A percentile compares a stretch with the other conserved stretches of the same genome.
phyloP scores from a whole-genome alignment of 2,888 invertebrate species.

The Xestia rhomboidea region DNA sequence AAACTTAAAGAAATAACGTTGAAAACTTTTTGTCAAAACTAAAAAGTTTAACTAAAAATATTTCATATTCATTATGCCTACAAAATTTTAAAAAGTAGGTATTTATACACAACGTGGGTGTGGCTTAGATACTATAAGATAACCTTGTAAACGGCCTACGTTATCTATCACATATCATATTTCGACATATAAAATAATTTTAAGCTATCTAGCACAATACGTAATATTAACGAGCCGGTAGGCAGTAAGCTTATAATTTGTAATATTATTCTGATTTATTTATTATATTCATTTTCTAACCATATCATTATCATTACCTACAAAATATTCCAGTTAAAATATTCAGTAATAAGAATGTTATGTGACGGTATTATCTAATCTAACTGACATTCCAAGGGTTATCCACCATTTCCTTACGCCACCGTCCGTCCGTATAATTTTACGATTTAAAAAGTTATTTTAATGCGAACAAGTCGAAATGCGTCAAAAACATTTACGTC shows the following conservation, averaged over 20 bases:
- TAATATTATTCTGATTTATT: constrained; percentile 43
- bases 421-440: constrained; percentile 34
- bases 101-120: not conserved
- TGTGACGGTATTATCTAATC: constrained; percentile 29
- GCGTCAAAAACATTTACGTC: constrained; percentile 27
- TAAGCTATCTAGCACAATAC: not conserved
- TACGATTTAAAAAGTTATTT: not conserved
- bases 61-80: not conserved
- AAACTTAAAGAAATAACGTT: too few species aligned
- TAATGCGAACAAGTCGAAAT: not conserved
- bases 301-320: constrained; percentile 8
- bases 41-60: too few species aligned
- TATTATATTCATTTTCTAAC: constrained; percentile 22
- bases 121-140: not conserved
- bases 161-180: not conserved
- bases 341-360: constrained; percentile 14
- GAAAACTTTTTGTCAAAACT: not conserved
- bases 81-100: not conserved
- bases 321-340: constrained; percentile 1
- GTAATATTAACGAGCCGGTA: not conserved
- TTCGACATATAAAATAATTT: not conserved
- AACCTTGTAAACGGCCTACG: not conserved
- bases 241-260: not conserved
- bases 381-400: constrained; percentile 11
- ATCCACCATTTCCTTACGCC: not conserved